Conservation (phyloP, 37 sponge, comb jelly and placozoan species). For the Ianthella basta region DNA sequence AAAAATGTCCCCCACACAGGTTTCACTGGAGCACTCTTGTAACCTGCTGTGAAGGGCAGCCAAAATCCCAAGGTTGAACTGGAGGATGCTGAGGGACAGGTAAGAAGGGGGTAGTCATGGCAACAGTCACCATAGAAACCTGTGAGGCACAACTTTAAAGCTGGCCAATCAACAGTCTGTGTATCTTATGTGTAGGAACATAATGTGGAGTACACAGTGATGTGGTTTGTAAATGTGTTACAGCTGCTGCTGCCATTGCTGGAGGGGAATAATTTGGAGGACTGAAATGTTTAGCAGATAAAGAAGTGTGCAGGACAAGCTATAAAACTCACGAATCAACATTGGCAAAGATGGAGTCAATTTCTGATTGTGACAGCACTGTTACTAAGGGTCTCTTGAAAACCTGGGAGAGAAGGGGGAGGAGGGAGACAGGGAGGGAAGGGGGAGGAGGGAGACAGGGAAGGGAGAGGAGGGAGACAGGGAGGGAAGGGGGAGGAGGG, state of each 20-base stretch:
- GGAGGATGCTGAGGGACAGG: constrained; percentile 49
- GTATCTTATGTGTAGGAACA: no score
- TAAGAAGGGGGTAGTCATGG: neutral
- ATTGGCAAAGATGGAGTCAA: constrained; percentile 82
- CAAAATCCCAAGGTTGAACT: constrained; percentile 74
- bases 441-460: no score
- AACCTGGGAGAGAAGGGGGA: constrained; percentile 46
- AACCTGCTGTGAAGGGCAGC: constrained; percentile 64
- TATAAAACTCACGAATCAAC: constrained; percentile 74
- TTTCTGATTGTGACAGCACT: constrained; percentile 55
- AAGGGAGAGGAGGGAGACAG: no score
- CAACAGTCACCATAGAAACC: no score
- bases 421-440: no score
- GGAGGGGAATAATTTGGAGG: neutral
- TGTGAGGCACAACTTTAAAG: no score
- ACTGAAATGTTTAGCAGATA: no score
- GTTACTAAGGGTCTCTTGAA: constrained; percentile 69
- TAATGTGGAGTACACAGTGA: no score
- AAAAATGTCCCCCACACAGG: constrained; percentile 83
- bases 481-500: no score
- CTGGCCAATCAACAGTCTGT: no score
- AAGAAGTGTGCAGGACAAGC: neutral
- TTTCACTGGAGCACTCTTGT: constrained; percentile 43
- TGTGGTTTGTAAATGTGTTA: no score
- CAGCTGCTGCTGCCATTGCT: neutral